Percentiles rank a stretch among this genome's conserved stretches.
These are phyloP conservation scores for Eretmocerus hayati DNA, from an alignment of 2,888 invertebrate species.

Conservation along the genomic window DNA sequence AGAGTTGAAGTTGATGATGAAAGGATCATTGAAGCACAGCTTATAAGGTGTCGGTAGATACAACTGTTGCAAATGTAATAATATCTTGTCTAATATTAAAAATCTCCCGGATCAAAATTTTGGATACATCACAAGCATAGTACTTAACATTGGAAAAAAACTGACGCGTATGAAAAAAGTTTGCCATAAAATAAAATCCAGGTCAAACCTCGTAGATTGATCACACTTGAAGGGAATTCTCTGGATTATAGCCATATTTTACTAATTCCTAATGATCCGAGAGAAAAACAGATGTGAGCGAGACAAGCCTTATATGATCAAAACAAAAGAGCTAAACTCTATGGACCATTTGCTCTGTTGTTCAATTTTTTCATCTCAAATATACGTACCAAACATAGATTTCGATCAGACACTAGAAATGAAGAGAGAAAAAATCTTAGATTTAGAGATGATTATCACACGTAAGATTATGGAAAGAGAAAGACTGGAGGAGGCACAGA, in stretches of 20 bases:
- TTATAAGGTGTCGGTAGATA: slow-evolving; percentile 43
- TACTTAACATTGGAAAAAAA: too few relatives aligned
- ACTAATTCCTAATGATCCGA: too few relatives aligned
- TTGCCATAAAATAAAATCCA: too few relatives aligned
- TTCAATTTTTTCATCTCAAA: slow-evolving; percentile 22
- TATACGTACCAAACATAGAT: slow-evolving; percentile 5
- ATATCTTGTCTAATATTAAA: too few relatives aligned
- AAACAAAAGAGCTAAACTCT: slow-evolving; percentile 12
- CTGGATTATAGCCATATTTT: too few relatives aligned
- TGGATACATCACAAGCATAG: too few relatives aligned
- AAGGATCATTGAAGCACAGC: slow-evolving; percentile 41
- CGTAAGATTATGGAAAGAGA: background rate
- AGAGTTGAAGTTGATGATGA: too few relatives aligned
- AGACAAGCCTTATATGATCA: slow-evolving; percentile 25
- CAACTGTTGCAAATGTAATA: slow-evolving; percentile 25
- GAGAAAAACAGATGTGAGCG: slow-evolving; percentile 27
- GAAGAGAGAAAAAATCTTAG: slow-evolving; percentile 2
- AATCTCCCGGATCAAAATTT: too few relatives aligned
- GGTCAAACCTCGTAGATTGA: too few relatives aligned
- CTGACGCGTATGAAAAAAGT: too few relatives aligned
- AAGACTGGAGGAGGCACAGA: slow-evolving; percentile 18
- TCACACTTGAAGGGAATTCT: too few relatives aligned
- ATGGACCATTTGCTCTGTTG: slow-evolving; percentile 19
- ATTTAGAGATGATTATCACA: background rate
- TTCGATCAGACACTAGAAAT: slow-evolving; percentile 3